Conservation (phyloP, 2,888 invertebrate genomes). For the Cactoblastis cactorum region DNA sequence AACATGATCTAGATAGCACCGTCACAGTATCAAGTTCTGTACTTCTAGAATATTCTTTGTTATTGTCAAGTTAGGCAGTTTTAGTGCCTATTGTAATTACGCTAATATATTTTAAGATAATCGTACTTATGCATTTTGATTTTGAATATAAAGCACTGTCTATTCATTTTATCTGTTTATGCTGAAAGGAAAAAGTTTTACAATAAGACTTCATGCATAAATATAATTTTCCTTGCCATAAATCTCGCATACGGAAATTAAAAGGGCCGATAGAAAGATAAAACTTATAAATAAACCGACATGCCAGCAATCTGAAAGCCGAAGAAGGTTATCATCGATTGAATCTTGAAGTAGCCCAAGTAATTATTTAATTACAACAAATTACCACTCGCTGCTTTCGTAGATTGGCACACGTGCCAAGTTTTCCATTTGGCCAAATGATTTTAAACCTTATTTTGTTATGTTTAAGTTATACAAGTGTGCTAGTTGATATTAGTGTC, state of each 20-base stretch:
- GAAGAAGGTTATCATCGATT: not conserved
- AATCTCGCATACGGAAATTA: not conserved
- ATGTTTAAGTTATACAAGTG: not conserved
- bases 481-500: not conserved
- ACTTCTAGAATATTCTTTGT: not conserved
- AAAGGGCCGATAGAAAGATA: not conserved
- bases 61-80: too few relatives aligned
- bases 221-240: not conserved
- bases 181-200: not conserved
- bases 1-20: slow-evolving; percentile 9
- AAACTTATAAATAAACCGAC: not conserved
- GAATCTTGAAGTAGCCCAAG: not conserved
- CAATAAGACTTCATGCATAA: not conserved
- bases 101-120: too few relatives aligned
- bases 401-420: slow-evolving; percentile 7
- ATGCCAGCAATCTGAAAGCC: not conserved
- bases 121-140: too few relatives aligned
- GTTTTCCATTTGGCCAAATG: not conserved
- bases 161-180: too few relatives aligned
- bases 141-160: too few relatives aligned
- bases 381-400: slow-evolving; percentile 6
- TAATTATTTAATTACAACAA: slow-evolving; percentile 11
- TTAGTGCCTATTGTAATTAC: too few relatives aligned
- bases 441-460: not conserved
- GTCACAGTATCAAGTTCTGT: slow-evolving; percentile 44